Evolutionary conservation across 2,888 invertebrate genomes (phyloP).

Genomic region (Dromius quadrimaculatus): DNA sequence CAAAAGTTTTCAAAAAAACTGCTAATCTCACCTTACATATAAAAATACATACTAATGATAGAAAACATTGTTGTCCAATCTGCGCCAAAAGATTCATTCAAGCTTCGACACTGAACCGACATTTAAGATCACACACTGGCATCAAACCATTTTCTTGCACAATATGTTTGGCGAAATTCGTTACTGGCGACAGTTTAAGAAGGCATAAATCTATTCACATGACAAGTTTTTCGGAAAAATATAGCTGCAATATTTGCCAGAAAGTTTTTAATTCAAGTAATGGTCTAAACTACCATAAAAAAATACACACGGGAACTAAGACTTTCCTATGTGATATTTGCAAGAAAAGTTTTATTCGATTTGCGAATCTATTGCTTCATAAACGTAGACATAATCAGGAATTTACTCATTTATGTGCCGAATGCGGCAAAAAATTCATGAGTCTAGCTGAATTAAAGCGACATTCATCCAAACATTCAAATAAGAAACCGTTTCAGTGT

Average conservation of each 20-base stretch:
- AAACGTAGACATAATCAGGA: constrained; percentile 51
- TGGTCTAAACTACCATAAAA: constrained; percentile 49
- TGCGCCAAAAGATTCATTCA: constrained; percentile 51
- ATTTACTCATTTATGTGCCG: constrained; percentile 45
- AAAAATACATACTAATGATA: constrained; percentile 46
- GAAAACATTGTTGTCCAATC: constrained; percentile 48
- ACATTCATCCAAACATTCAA: constrained; percentile 52
- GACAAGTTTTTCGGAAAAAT: constrained; percentile 6
- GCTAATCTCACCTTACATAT: constrained; percentile 44
- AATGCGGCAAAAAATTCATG: constrained; percentile 52
- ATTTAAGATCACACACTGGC: constrained; percentile 39
- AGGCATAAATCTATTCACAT: constrained; percentile 39
- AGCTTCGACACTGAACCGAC: constrained; percentile 41
- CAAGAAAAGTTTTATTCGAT: constrained; percentile 48
- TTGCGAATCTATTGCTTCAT: constrained; percentile 46
- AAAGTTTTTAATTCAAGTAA: constrained; percentile 50
- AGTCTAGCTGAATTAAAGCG: constrained; percentile 51
- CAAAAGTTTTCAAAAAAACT: constrained; percentile 40
- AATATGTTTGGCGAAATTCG: constrained; percentile 18
- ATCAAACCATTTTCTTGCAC: constrained; percentile 30
- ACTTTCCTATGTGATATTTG: constrained; percentile 52
- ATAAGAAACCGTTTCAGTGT: constrained; percentile 53
- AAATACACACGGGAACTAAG: constrained; percentile 50
- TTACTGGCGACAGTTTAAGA: constrained; percentile 33
- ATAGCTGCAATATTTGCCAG: constrained; percentile 43